Conservation (phyloP, 2,797 vertebrate genomes). For the Lerista edwardsae region DNA sequence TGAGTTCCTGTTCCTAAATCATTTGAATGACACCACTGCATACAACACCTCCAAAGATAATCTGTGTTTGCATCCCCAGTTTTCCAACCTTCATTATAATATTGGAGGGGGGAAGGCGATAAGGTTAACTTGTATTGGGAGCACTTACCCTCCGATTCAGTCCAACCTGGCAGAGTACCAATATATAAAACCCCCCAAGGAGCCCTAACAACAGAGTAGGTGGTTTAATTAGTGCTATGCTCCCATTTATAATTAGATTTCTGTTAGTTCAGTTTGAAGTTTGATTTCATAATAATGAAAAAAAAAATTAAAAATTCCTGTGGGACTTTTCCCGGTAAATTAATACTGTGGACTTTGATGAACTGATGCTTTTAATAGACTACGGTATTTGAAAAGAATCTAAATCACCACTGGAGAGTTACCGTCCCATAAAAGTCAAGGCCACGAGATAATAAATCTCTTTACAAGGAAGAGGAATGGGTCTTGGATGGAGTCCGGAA, state of each 20-base stretch:
- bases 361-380: constrained; percentile 76
- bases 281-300: constrained; percentile 75
- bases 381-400: constrained; percentile 65
- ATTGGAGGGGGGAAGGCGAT: constrained; percentile 34
- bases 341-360: constrained; percentile 75
- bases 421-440: constrained; percentile 57
- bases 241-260: constrained; percentile 73
- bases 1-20: no score
- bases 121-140: constrained; percentile 45
- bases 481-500: constrained; percentile 23
- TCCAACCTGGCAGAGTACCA: constrained; percentile 70
- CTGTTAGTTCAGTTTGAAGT: constrained; percentile 71
- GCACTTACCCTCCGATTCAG: constrained; percentile 52
- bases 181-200: constrained; percentile 63
- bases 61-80: neutral
- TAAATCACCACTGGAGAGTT: constrained; percentile 62
- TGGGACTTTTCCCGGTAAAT: constrained; percentile 73
- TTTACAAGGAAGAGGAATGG: constrained; percentile 34
- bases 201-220: constrained; percentile 70
- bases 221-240: constrained; percentile 76
- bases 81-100: constrained; percentile 17
- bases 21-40: no score
- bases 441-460: constrained; percentile 55
- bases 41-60: constrained; percentile 8
- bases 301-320: constrained; percentile 69